Conservation (phyloP, 2,888 invertebrate species). For the Mongoloraphidia duomilia region DNA sequence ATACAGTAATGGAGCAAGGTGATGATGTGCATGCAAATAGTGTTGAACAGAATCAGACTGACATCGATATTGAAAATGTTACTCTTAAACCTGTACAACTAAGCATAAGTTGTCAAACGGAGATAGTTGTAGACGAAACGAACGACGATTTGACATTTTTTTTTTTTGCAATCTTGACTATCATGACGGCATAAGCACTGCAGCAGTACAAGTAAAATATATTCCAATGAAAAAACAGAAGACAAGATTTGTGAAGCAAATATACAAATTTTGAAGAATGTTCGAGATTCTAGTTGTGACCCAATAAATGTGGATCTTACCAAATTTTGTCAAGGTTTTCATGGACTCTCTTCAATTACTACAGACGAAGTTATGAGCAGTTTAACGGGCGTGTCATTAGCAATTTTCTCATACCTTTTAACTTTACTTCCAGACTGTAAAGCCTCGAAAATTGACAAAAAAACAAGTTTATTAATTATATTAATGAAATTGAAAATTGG, state of each 20-base stretch:
- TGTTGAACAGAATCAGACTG: no score
- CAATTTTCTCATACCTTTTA: constrained; percentile 10
- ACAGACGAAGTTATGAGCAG: constrained; percentile 9
- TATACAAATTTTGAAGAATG: no score
- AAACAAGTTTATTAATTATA: constrained; percentile 6
- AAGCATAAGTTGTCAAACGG: no score
- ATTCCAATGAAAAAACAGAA: neutral
- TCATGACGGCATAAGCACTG: constrained; percentile 4
- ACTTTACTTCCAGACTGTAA: constrained; percentile 9
- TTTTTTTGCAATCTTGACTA: constrained; percentile 6
- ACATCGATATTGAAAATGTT: no score
- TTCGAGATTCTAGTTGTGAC: constrained; percentile 9
- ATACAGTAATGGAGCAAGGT: no score
- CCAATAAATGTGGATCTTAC: constrained; percentile 6
- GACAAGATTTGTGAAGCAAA: no score
- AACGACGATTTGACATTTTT: no score
- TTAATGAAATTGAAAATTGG: neutral
- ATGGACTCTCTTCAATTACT: constrained; percentile 6
- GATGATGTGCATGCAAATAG: no score
- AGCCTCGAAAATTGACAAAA: constrained; percentile 7
- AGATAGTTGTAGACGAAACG: no score
- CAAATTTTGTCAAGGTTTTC: constrained; percentile 7
- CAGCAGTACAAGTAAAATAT: constrained; percentile 7
- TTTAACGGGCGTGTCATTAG: constrained; percentile 10
- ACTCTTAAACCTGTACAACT: no score